Evolutionary conservation across 2,888 invertebrate species (phyloP), one percentile per base, ranked within the genome.

Genomic region (Orthonevra nobilis): DNA sequence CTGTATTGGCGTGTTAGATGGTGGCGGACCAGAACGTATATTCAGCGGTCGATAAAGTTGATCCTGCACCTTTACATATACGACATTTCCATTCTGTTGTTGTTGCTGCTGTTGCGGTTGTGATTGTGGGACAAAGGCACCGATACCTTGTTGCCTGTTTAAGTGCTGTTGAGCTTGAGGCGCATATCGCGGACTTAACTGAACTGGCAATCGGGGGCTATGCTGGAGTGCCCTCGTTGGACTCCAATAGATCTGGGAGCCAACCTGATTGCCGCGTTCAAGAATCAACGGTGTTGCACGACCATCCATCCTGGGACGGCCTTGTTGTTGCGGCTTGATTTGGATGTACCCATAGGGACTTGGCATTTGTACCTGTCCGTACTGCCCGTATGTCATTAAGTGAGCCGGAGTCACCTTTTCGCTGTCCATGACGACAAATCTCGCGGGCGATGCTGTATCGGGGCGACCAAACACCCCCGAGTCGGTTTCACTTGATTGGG

Each of bases 161-260:
- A 52, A 84, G 72, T 58, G 85, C 77, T 20, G 86, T 83, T 82
- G 84, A 81, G 73, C 79, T 5, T 77, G 72, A 1, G 70, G 60
- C 44, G 81, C 83, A 75, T 84, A 84, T 28, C 84, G 83, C 14
- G 86, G 83, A 83, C 83, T 86, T 19, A 83, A 81, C 26, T 83
- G 82, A 60, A 85, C 74, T 6, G 84, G 81, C 56, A 81, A 60
- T 68, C 83, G 83, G 42, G 83, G 83, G 44, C 83, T 81, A 52
- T 86, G 84, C 70, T 85, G 83, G 2, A 83, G 83, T 19, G 84
- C 73, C 10, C 84, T 83, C 60, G 84, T 82, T 5, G 87, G 86
- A 46, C 85, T 85, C 86, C 86, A 86, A 58, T 88, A 88, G 12
- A 87, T 86, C 69, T 87, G 88, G 68, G 87, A 88, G 0, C 82